These are phyloP conservation scores for Willisornis vidua DNA, from an alignment of 2,113 vertebrate genomes.

Conservation along the genomic window DNA sequence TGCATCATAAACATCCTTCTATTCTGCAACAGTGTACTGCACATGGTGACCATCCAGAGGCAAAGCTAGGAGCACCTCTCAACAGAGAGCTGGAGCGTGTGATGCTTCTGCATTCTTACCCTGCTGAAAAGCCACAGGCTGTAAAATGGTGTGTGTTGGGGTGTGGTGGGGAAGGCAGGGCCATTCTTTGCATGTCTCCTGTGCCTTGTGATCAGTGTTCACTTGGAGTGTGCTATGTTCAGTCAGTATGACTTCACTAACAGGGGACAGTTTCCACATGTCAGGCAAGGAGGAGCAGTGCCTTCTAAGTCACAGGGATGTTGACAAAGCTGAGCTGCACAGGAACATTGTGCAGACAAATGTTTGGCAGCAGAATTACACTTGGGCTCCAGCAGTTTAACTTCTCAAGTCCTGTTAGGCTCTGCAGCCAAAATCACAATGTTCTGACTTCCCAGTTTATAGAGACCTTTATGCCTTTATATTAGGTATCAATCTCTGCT, in stretches of 20 bases:
- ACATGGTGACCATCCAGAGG: background rate
- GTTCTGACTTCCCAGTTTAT: constrained; percentile 39
- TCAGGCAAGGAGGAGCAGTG: constrained; percentile 43
- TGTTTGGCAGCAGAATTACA: constrained; percentile 66
- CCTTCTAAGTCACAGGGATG: constrained; percentile 51
- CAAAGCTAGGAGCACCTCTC: constrained; percentile 31
- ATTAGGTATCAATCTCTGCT: background rate
- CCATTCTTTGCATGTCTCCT: background rate
- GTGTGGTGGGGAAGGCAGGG: background rate
- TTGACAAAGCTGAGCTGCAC: constrained; percentile 59
- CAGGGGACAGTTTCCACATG: constrained; percentile 56
- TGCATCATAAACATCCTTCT: background rate
- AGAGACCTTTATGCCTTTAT: constrained; percentile 3
- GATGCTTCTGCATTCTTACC: background rate
- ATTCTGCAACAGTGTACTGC: background rate
- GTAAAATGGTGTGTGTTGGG: background rate
- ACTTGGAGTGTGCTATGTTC: background rate
- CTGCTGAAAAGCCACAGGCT: background rate
- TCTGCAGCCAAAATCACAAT: constrained; percentile 58
- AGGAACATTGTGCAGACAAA: constrained; percentile 65
- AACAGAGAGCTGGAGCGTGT: background rate
- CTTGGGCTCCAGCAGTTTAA: constrained; percentile 55
- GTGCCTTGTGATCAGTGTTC: background rate
- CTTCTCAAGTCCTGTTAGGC: constrained; percentile 37
- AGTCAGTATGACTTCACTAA: constrained; percentile 66